Base-by-base conservation (phyloP, 2,113 vertebrate genomes). In the Bungarus multicinctus region DNA sequence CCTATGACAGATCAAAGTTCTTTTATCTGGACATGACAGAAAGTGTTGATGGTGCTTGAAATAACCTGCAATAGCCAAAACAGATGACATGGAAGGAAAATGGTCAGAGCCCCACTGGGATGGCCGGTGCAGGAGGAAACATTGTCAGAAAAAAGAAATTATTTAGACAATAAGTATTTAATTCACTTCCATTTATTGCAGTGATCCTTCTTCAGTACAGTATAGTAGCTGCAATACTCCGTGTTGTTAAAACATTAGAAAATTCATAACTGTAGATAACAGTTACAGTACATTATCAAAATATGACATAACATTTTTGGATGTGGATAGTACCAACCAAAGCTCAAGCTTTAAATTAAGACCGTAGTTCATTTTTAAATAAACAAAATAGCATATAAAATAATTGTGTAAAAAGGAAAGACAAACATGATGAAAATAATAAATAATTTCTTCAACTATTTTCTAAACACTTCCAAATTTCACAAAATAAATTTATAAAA, bases 161-260 rank as follows among this genome's bases (percentile, higher is more conserved):
- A 95, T 30, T 87, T 93, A 91, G 85, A 89, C 74, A 90, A 45
- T 27, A 94, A 96, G 93, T 94, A 97, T 95, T 97, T 96, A 98
- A 97, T 97, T 97, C 90, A 97, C 92, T 96, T 98, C 94, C 96
- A 97, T 97, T 98, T 98, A 98, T 98, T 98, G 97, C 98, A 98
- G 97, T 97, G 95, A 90, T 64, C 81, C 74, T 25, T 85, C 89
- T 89, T 47, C 92, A 90, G 98, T 99, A 99, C 98, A 99, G 99
- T 99, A 98, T 98, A 98, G 98, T 98, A 98, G 98, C 98, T 98
- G 98, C 98, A 99, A 98, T 98, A 97, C 97, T 98, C 95, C 98
- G 97, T 93, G 95, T 98, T 98, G 95, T 98, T 99, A 98, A 98
- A 99, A 99, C 99, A 99, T 98, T 99, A 99, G 98, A 98, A 98